Percentiles rank a stretch among this genome's conserved stretches.
phyloP scores from a whole-genome alignment of 2,888 invertebrate species.

The Dynastes grantii region DNA sequence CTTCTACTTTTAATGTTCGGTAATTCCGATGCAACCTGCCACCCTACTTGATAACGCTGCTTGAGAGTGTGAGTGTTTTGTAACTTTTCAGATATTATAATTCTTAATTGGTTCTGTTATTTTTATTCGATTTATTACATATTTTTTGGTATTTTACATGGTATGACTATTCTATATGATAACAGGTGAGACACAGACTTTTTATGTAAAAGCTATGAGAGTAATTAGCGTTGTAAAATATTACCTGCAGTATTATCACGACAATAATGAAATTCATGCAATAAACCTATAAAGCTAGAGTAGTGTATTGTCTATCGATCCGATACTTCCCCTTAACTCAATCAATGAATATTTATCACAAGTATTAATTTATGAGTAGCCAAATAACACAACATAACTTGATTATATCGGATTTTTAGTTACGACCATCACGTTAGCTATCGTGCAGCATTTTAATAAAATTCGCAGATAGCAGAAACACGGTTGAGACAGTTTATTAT shows the following conservation, averaged over 20 bases:
- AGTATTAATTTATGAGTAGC: conserved; percentile 23
- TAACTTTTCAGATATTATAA: too few relatives aligned
- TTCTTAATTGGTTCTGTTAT: too few relatives aligned
- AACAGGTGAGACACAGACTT: too few relatives aligned
- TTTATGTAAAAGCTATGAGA: background rate
- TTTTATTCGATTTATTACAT: too few relatives aligned
- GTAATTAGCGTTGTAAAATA: background rate
- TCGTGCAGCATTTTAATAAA: conserved; percentile 44
- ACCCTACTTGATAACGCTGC: too few relatives aligned
- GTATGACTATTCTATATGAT: too few relatives aligned
- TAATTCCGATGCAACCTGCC: too few relatives aligned
- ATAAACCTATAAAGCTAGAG: conserved; percentile 16
- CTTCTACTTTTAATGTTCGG: too few relatives aligned
- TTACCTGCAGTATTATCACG: background rate
- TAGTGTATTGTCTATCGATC: conserved; percentile 25
- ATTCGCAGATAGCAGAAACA: conserved; percentile 39
- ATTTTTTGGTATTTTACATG: too few relatives aligned
- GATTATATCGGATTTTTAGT: conserved; percentile 43
- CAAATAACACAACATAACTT: conserved; percentile 34
- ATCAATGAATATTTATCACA: conserved; percentile 41
- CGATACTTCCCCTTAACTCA: conserved; percentile 28
- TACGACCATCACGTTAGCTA: conserved; percentile 35
- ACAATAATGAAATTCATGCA: background rate
- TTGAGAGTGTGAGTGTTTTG: too few relatives aligned
- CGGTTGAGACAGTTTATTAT: conserved; percentile 23